A percentile compares a stretch with the other conserved stretches of the same genome.
Evolutionary conservation across 2,113 vertebrate species (phyloP).

Genomic region (Dendropsophus ebraccatus): DNA sequence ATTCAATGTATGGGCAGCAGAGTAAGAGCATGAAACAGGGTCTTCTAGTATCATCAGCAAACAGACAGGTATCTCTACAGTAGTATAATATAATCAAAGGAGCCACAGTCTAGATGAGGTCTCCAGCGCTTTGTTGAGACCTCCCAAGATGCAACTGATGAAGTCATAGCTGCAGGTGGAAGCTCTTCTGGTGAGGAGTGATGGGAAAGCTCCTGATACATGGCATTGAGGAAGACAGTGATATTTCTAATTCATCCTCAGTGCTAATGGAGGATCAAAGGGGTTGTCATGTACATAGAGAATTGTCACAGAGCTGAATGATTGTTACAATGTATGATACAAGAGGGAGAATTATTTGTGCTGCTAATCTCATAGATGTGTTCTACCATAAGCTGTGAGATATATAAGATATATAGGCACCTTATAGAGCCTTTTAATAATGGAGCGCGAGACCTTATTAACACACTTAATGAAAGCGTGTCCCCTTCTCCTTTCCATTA

Average conservation of each 20-base stretch:
- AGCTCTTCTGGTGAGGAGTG: not conserved
- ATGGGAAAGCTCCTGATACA: not conserved
- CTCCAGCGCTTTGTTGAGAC: not conserved
- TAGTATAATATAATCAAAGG: not conserved
- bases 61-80: not conserved
- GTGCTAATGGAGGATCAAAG: not conserved
- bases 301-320: not conserved
- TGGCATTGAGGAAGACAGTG: too few relatives aligned
- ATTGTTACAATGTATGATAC: not conserved
- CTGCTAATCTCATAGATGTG: too few relatives aligned
- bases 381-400: not conserved
- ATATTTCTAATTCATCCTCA: not conserved
- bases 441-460: too few relatives aligned
- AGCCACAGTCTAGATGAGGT: not conserved
- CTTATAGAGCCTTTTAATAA: too few relatives aligned
- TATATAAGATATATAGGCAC: too few relatives aligned
- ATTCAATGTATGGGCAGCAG: not conserved
- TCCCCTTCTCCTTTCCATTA: not conserved
- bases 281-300: not conserved
- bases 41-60: not conserved
- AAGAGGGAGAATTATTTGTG: not conserved
- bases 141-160: not conserved
- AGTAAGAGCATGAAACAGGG: not conserved
- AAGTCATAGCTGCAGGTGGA: not conserved
- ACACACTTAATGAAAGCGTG: not conserved